Percentiles rank a stretch among this genome's conserved stretches.
These are phyloP conservation scores for Heliconius nattereri DNA, from an alignment of 1,140 invertebrate genomes.

Conservation along the genomic window DNA sequence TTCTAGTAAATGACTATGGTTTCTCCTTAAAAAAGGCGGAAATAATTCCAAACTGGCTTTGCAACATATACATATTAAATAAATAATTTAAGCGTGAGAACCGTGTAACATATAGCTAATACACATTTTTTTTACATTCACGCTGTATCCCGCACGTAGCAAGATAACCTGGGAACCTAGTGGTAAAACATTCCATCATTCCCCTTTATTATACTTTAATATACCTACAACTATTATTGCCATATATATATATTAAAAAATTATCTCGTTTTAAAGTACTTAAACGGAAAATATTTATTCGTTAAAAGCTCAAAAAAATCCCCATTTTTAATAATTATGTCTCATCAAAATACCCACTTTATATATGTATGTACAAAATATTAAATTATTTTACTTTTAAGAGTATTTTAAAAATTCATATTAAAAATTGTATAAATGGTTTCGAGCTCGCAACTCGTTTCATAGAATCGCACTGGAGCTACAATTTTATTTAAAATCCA, in stretches of 20 bases:
- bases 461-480: slow-evolving; percentile 15
- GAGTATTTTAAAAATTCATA: slow-evolving; percentile 13
- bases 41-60: not conserved
- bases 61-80: not conserved
- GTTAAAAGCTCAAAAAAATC: not conserved
- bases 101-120: not conserved
- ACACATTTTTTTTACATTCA: not conserved
- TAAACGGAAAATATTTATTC: not conserved
- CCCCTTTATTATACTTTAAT: no score
- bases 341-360: slow-evolving; percentile 3
- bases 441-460: slow-evolving; percentile 20
- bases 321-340: not conserved
- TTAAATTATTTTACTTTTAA: slow-evolving; percentile 17
- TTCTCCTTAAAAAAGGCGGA: not conserved
- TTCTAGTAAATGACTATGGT: not conserved
- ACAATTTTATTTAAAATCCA: slow-evolving; percentile 6
- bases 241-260: no score
- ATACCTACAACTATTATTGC: no score
- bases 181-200: no score
- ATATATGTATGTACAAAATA: slow-evolving; percentile 4
- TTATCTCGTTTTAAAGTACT: not conserved
- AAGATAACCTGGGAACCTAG: no score
- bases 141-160: no score
- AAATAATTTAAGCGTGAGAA: not conserved
- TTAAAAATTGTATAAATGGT: slow-evolving; percentile 7